Percentiles rank a stretch among this genome's conserved stretches.
These are phyloP conservation scores for Drosophila pseudotakahashii DNA, from an alignment of 2,888 invertebrate genomes.

Conservation along the genomic window DNA sequence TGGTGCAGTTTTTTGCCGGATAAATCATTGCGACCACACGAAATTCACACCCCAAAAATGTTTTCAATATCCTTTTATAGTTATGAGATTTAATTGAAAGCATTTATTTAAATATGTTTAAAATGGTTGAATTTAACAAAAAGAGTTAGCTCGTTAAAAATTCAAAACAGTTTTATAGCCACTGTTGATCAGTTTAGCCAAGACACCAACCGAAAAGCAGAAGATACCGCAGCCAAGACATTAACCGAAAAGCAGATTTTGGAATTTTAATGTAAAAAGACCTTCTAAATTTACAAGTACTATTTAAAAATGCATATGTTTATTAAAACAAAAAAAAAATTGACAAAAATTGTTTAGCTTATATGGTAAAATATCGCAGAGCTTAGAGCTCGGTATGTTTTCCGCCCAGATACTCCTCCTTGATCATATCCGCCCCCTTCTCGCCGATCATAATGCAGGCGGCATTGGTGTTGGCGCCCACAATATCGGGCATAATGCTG, in stretches of 20 bases:
- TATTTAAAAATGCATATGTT: constrained; percentile 1
- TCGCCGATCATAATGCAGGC: constrained; percentile 88
- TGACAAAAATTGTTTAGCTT: constrained; percentile 13
- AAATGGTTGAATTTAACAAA: background rate
- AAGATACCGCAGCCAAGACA: constrained; percentile 3
- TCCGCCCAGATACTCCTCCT: constrained; percentile 81
- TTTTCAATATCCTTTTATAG: background rate
- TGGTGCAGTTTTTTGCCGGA: constrained; percentile 18
- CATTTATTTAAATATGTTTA: background rate
- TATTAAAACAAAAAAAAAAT: constrained; percentile 10
- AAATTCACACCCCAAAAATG: constrained; percentile 5
- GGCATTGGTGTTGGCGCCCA: constrained; percentile 87
- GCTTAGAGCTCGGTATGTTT: constrained; percentile 57
- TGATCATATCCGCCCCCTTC: constrained; percentile 88
- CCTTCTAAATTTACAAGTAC: background rate
- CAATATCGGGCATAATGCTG: constrained; percentile 88
- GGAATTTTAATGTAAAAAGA: background rate
- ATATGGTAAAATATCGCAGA: constrained; percentile 20
- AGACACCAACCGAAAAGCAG: background rate
- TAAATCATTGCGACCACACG: background rate
- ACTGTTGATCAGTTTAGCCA: background rate
- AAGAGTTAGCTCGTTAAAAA: background rate
- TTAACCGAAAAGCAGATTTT: background rate
- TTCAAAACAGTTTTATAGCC: constrained; percentile 11
- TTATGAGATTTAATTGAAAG: background rate